Evolutionary conservation across 2,797 vertebrate genomes (phyloP).

Genomic region (Mus spretus): DNA sequence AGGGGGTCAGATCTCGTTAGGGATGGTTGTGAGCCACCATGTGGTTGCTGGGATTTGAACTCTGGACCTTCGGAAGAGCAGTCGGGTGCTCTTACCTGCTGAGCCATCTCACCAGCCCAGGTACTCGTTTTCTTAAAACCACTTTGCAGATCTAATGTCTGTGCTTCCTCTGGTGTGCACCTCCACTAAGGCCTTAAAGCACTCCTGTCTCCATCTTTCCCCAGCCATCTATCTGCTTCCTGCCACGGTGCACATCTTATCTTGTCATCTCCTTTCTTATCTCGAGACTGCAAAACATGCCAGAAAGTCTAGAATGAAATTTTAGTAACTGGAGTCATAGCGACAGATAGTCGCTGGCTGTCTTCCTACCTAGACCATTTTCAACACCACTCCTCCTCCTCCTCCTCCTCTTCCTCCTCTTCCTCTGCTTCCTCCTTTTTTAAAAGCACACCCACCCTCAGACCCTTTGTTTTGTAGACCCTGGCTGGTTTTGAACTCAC

Average conservation of each 20-base stretch:
- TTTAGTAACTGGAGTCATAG: background rate
- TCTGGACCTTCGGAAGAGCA: too few relatives aligned
- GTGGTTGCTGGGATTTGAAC: too few relatives aligned
- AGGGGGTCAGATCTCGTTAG: too few relatives aligned
- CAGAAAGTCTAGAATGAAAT: conserved; percentile 24
- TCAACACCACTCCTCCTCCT: too few relatives aligned
- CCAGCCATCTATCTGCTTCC: background rate
- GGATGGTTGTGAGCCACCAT: too few relatives aligned
- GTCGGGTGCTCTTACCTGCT: too few relatives aligned
- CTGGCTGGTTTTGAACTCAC: background rate
- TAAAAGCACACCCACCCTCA: background rate
- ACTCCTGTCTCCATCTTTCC: background rate
- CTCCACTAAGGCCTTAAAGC: background rate
- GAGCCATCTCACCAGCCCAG: too few relatives aligned
- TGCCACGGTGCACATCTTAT: background rate
- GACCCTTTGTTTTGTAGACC: background rate
- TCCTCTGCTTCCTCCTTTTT: too few relatives aligned
- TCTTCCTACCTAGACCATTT: background rate
- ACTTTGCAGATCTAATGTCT: background rate
- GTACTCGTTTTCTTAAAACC: too few relatives aligned
- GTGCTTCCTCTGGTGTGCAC: background rate
- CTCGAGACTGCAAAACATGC: background rate
- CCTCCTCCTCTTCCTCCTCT: too few relatives aligned
- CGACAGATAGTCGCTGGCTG: background rate
- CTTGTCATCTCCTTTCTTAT: background rate